Evolutionary conservation across 2,888 invertebrate species (phyloP).

Genomic region (Dascillus cervinus): DNA sequence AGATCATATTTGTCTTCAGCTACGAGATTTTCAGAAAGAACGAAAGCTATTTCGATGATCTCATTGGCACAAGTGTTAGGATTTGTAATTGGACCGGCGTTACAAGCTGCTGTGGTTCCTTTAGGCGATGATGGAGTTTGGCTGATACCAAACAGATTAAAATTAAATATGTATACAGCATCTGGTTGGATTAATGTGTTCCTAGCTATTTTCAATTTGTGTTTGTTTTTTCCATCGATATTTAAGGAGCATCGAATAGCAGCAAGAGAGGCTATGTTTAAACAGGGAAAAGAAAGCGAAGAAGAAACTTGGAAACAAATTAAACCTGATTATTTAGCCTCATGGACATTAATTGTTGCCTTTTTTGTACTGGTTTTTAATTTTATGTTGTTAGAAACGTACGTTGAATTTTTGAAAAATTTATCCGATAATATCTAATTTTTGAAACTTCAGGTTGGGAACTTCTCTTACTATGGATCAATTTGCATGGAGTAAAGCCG

Average conservation of each 20-base stretch:
- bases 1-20: slow-evolving; percentile 80
- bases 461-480: slow-evolving; percentile 84
- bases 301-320: slow-evolving; percentile 63
- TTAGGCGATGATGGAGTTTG: slow-evolving; percentile 59
- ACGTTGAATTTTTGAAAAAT: too few species aligned
- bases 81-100: slow-evolving; percentile 76
- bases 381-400: slow-evolving; percentile 81
- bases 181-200: slow-evolving; percentile 78
- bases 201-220: slow-evolving; percentile 63
- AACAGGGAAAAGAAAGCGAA: slow-evolving; percentile 63
- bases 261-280: slow-evolving; percentile 68
- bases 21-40: slow-evolving; percentile 71
- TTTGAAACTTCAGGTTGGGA: slow-evolving; percentile 52
- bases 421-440: too few species aligned
- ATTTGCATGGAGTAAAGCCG: slow-evolving; percentile 74
- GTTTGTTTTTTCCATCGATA: slow-evolving; percentile 64
- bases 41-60: slow-evolving; percentile 74
- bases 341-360: slow-evolving; percentile 70
- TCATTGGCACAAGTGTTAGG: slow-evolving; percentile 81
- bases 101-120: slow-evolving; percentile 75
- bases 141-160: slow-evolving; percentile 47
- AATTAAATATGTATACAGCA: slow-evolving; percentile 81
- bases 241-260: slow-evolving; percentile 74
- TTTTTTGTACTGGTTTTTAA: slow-evolving; percentile 82
- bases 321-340: slow-evolving; percentile 67